Evolutionary conservation across 2,797 vertebrate species (phyloP), one percentile per base, ranked within the genome.

Genomic region (Chiroxiphia lanceolata): DNA sequence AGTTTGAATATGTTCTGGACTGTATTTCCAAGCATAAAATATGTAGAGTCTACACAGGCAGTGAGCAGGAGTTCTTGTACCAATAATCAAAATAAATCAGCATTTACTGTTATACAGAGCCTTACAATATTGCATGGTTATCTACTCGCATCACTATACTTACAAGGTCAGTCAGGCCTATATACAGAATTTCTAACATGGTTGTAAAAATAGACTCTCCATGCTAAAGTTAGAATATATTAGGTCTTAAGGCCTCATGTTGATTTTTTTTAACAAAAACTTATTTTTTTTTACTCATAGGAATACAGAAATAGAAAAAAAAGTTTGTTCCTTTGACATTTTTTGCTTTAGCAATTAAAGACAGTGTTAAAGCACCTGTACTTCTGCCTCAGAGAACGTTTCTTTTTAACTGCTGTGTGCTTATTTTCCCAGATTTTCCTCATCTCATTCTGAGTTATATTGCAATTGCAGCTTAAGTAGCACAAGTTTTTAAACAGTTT

Each of bases 81-180:
- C 89, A 86, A 77, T 93, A 81, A 96, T 67, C 61, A 74, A 85
- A 83, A 85, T 93, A 83, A 87, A 89, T 89, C 81, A 87, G 94
- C 92, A 91, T 83, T 82, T 97, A 78, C 94, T 95, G 70, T 94
- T 95, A 72, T 68, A 92, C 63, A 71, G 87, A 95, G 86, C 87
- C 84, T 59, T 93, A 89, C 21, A 42, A 51, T 95, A 95, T 87
- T 76, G 70, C 95, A 94, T 84, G 87, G 81, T 74, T 87, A 96
- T 92, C 95, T 96, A 72, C 94, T 97, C 85, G 85, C 97, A 98
- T 96, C 97, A 53, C 97, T 97, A 70, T 87, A 87, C 95, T 97
- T 96, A 95, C 36, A 96, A 95, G 93, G 96, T 96, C 94, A 94
- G 96, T 95, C 93, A 96, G 96, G 96, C 92, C 89, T 96, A 89